Base-by-base conservation (phyloP, 2,888 invertebrate species). In the Idaea dimidiata region DNA sequence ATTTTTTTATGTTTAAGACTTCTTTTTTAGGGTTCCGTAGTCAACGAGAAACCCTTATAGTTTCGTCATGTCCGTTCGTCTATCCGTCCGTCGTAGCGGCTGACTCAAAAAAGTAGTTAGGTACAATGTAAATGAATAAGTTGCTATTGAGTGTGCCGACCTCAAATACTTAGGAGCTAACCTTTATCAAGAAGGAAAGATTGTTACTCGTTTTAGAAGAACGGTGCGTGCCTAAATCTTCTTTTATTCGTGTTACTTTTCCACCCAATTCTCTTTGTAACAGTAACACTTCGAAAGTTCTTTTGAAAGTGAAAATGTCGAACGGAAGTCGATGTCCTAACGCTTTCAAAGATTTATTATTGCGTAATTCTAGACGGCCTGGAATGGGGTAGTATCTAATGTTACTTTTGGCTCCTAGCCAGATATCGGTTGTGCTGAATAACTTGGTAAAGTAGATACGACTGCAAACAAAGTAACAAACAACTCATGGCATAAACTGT, bases 251-350 rank as follows among this genome's bases (percentile, higher is more conserved):
- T 43, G 43, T 43, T 43, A 43, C 16, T 54, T 54, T 54, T 54
- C 54, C 14, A 54, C 6, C 16, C 16, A 16, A 17, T 8, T 56
- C 17, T 17, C 4, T 56, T 56, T 14, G 18, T 17, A 8, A 10
- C 18, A 56, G 6, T 18, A 5, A 24, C 24, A 18, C 6, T 56
- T 56, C 18, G 56, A 18, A 56, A 57, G 69, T 67, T 72, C 72
- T 68, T 67, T 68, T 67, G 69, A 73, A 75, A 75, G 72, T 70
- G 71, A 63, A 60, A 65, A 66, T 68, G 69, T 67, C 57, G 69
- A 76, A 76, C 71, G 63, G 68, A 72, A 76, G 72, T 73, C 77
- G 75, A 77, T 76, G 73, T 75, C 72, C 68, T 62, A 64, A 72
- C 73, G 32, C 33, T 43, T 17, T n/a, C 8, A 53, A 43, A 53